Percentiles rank a stretch among this genome's conserved stretches.
Evolutionary conservation across 2,888 invertebrate species (phyloP).

Genomic region (Cybosia mesomella): DNA sequence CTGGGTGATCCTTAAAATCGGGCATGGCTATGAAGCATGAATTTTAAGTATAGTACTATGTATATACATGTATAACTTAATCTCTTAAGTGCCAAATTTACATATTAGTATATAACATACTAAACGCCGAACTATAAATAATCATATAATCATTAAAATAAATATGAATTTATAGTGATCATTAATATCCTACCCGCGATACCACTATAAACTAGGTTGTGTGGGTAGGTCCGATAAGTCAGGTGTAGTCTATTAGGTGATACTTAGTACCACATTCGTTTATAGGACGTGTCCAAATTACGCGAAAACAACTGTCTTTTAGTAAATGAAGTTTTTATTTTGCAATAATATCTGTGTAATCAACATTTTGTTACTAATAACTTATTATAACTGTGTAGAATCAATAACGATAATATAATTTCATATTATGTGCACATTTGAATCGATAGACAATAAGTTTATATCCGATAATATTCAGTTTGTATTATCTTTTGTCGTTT

Average conservation of each 20-base stretch:
- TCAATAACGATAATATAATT: background rate
- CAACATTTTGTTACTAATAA: background rate
- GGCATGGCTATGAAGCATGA: constrained; percentile 1
- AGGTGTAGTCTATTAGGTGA: background rate
- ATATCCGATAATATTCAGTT: background rate
- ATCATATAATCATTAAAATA: background rate
- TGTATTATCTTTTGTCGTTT: background rate
- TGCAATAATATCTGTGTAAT: background rate
- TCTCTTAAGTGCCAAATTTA: constrained; percentile 1
- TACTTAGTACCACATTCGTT: background rate
- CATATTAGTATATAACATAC: background rate
- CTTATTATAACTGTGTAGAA: background rate
- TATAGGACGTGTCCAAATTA: background rate
- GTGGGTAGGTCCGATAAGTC: background rate
- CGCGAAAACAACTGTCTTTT: too few relatives aligned
- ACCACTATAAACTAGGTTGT: background rate
- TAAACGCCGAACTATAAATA: background rate
- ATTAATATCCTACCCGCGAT: too few relatives aligned
- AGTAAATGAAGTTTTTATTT: too few relatives aligned
- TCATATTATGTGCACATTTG: background rate
- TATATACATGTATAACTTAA: background rate
- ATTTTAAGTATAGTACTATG: background rate
- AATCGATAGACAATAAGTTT: background rate
- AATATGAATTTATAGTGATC: too few relatives aligned
- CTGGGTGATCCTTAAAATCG: constrained; percentile 5